Base-by-base conservation (phyloP, 2,113 vertebrate species). In the Aphelocoma coerulescens region DNA sequence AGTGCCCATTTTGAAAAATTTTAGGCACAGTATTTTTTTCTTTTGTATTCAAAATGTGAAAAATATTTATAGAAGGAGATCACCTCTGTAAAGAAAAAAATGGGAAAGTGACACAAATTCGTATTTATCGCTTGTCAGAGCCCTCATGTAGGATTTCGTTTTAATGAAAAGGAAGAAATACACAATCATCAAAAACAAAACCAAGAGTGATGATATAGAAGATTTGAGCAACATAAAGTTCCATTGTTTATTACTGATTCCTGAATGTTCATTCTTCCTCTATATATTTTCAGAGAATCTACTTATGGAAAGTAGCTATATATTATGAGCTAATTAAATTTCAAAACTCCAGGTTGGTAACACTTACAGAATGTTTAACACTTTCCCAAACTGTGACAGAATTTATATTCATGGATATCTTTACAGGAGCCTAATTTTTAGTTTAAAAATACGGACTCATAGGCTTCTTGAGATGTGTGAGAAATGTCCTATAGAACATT, bases 381-480 rank as follows among this genome's bases (percentile, higher is more conserved):
- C 90, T 91, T 93, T 90, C 30, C 39, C 77, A 90, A 93, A 85
- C 85, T 86, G 71, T 80, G 91, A 74, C 1, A 7, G 30, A 80
- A 93, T 96, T 96, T 96, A 77, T 94, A 93, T 80, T 86, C 52
- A 65, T 91, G 72, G 76, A 54, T 74, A 66, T 85, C 75, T 58
- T 88, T 95, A 74, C 58, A 88, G 80, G 67, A 96, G 83, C 72
- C 59, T 84, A 77, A 88, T 84, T 95, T 91, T 74, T 65, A 51
- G 83, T 86, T 93, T 92, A 62, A 93, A 93, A 93, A 84, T 74
- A 88, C 85, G 95, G 83, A 95, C 59, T 94, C 88, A 94, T 55
- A 80, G 13, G 35, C 39, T 90, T 65, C 63, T 94, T 0, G 0
- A 51, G 35, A 86, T 55, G 39, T 58, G 55, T 35, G 43, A 95